Conservation (phyloP, 2,888 invertebrate species). For the Temnothorax unifasciatus region DNA sequence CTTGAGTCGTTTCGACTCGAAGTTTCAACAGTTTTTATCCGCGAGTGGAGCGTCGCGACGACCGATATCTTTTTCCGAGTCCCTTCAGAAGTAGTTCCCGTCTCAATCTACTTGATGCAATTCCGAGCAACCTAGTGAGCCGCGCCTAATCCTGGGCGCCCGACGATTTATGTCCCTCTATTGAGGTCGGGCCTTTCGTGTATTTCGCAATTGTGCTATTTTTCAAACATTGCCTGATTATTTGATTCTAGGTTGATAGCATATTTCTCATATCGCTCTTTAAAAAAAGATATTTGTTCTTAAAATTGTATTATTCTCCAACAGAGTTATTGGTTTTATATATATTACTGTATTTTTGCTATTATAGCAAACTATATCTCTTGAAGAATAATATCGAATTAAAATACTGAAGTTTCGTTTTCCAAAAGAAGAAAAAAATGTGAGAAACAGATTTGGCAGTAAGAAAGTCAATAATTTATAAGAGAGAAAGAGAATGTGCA, state of each 20-base stretch:
- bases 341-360: background rate
- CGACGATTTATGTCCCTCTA: constrained; percentile 46
- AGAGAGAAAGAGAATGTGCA: background rate
- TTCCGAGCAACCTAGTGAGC: constrained; percentile 33
- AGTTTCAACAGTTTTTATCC: constrained; percentile 61
- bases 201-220: constrained; percentile 40
- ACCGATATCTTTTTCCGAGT: constrained; percentile 44
- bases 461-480: background rate
- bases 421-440: background rate
- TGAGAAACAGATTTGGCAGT: background rate
- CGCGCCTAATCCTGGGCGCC: constrained; percentile 51
- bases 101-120: constrained; percentile 59
- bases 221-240: constrained; percentile 30
- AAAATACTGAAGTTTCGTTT: background rate
- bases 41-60: constrained; percentile 14
- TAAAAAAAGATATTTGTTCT: background rate
- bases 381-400: background rate
- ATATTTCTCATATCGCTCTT: background rate
- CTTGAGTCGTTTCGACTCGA: constrained; percentile 63
- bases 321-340: background rate
- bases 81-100: constrained; percentile 35
- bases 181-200: constrained; percentile 42
- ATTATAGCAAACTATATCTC: background rate
- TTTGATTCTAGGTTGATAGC: constrained; percentile 34
- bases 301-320: constrained; percentile 2